Evolutionary conservation across 1,140 invertebrate species (phyloP).

Genomic region (Zaprionus africanus): DNA sequence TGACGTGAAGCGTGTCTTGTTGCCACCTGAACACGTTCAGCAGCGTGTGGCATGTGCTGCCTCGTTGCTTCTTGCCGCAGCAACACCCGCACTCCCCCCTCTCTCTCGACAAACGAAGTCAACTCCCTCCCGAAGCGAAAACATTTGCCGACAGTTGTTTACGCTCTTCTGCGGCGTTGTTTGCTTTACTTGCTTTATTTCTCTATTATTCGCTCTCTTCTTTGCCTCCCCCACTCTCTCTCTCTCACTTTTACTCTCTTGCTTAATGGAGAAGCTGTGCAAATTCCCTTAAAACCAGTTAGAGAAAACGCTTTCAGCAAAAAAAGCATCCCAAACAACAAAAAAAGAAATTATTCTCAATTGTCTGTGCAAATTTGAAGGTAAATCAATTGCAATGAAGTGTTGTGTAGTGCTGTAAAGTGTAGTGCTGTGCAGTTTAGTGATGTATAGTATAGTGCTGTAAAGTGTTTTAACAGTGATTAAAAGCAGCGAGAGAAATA

Average conservation of each 20-base stretch:
- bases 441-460: not conserved
- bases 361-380: conserved; percentile 2
- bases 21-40: conserved; percentile 2
- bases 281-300: not conserved
- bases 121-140: not conserved
- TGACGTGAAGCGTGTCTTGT: conserved; percentile 3
- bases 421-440: not conserved
- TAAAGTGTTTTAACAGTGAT: not conserved
- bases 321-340: not conserved
- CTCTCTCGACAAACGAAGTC: not conserved
- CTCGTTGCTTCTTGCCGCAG: not conserved
- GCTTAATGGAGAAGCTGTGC: not conserved
- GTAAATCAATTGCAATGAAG: not conserved
- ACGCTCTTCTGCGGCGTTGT: not conserved
- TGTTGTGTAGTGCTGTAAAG: not conserved
- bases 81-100: not conserved
- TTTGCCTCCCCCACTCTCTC: not conserved
- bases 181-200: conserved; percentile 7
- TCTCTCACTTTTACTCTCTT: not conserved
- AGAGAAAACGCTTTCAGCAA: no score
- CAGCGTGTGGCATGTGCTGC: not conserved
- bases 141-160: conserved; percentile 9
- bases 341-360: not conserved
- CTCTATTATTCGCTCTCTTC: not conserved
- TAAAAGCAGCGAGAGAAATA: not conserved